These are phyloP conservation scores for Maniola jurtina DNA, from an alignment of 1,140 invertebrate species.

Conservation along the genomic window DNA sequence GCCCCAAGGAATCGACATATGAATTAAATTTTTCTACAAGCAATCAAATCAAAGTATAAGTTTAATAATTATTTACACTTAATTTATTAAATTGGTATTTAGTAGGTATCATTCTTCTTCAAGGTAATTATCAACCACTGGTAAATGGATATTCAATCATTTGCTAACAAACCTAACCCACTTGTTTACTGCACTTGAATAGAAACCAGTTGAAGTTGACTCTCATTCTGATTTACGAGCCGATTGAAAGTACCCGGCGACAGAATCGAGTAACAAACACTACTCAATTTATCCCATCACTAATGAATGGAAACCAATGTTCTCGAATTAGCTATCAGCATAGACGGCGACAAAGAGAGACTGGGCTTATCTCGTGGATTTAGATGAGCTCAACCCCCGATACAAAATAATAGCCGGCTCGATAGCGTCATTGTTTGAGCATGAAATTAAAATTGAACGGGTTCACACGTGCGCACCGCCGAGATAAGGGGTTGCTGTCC, in stretches of 20 bases:
- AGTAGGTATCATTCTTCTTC: no score
- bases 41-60: no score
- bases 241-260: background rate
- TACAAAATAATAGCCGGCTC: slow-evolving; percentile 76
- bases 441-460: slow-evolving; percentile 78
- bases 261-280: background rate
- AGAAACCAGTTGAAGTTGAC: no score
- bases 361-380: slow-evolving; percentile 70
- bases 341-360: slow-evolving; percentile 64
- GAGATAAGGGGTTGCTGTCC: slow-evolving; percentile 68
- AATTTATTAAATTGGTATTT: background rate
- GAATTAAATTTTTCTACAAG: no score
- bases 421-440: slow-evolving; percentile 78
- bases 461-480: slow-evolving; percentile 72
- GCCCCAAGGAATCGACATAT: no score
- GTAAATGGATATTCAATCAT: no score
- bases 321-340: slow-evolving; percentile 69
- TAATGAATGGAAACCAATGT: slow-evolving; percentile 25
- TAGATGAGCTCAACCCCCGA: slow-evolving; percentile 75
- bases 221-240: background rate
- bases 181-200: no score
- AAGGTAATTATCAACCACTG: no score
- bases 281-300: slow-evolving; percentile 6
- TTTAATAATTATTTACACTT: background rate
- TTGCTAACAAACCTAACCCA: no score